Evolutionary conservation across 2,113 vertebrate species (phyloP).

Genomic region (Hemicordylus capensis): DNA sequence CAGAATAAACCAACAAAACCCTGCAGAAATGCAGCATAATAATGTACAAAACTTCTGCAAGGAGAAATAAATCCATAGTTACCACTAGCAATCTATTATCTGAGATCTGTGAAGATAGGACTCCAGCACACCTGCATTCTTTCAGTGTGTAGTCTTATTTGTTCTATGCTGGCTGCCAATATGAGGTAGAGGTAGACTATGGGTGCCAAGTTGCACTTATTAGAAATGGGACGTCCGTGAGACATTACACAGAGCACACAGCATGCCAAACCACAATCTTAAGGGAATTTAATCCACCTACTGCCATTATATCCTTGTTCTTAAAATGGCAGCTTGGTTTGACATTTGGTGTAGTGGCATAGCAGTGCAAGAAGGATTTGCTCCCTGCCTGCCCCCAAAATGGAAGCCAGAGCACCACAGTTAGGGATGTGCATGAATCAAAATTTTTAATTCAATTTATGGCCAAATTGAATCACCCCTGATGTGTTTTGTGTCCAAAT

Average conservation of each 20-base stretch:
- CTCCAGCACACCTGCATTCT: not conserved
- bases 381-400: not conserved
- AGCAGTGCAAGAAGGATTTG: not conserved
- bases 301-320: not conserved
- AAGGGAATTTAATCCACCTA: too few species aligned
- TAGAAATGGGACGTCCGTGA: not conserved
- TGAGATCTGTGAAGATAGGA: too few species aligned
- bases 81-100: not conserved
- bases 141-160: not conserved
- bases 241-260: not conserved
- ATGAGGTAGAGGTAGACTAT: not conserved
- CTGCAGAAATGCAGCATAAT: too few species aligned
- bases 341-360: not conserved
- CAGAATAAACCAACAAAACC: too few species aligned
- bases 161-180: not conserved
- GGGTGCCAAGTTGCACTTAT: not conserved
- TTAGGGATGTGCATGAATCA: not conserved
- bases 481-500: too few species aligned
- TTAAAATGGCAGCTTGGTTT: not conserved
- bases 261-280: not conserved
- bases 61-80: not conserved
- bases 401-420: not conserved
- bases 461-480: too few species aligned
- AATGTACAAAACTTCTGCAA: too few species aligned
- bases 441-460: too few species aligned